phyloP scores from a whole-genome alignment of 2,113 vertebrate species.

The Callionymus lyra region DNA sequence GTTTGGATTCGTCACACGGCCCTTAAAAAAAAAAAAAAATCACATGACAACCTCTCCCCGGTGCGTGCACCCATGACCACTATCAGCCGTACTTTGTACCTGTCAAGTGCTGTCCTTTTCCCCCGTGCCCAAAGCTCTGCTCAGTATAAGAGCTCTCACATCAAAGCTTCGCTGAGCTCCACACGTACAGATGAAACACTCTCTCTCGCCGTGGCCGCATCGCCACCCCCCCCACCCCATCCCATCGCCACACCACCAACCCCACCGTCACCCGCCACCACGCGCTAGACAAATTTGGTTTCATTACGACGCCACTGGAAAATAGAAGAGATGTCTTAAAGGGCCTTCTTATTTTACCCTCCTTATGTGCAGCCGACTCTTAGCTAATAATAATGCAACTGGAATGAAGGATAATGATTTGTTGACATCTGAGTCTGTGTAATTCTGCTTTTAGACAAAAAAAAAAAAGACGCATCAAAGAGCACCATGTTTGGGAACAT shows the following conservation, averaged over 20 bases:
- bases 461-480: conserved; percentile 5
- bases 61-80: conserved; percentile 54
- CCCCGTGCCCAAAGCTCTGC: conserved; percentile 59
- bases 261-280: too few species aligned
- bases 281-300: conserved; percentile 68
- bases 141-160: conserved; percentile 63
- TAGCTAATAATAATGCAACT: conserved; percentile 17
- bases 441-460: too few species aligned
- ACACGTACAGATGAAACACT: conserved; percentile 65
- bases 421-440: conserved; percentile 25
- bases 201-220: conserved; percentile 54
- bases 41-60: conserved; percentile 36
- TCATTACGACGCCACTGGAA: conserved; percentile 54
- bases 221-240: too few species aligned
- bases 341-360: conserved; percentile 55
- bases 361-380: conserved; percentile 7
- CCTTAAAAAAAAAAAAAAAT: too few species aligned
- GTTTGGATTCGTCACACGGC: conserved; percentile 13
- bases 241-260: too few species aligned
- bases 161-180: conserved; percentile 66
- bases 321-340: conserved; percentile 59
- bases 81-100: conserved; percentile 69
- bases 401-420: conserved; percentile 30
- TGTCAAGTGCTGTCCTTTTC: conserved; percentile 68
- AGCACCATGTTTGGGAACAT: too few species aligned